Conservation (phyloP, 2,888 invertebrate genomes). For the Drosophila quinaria region DNA sequence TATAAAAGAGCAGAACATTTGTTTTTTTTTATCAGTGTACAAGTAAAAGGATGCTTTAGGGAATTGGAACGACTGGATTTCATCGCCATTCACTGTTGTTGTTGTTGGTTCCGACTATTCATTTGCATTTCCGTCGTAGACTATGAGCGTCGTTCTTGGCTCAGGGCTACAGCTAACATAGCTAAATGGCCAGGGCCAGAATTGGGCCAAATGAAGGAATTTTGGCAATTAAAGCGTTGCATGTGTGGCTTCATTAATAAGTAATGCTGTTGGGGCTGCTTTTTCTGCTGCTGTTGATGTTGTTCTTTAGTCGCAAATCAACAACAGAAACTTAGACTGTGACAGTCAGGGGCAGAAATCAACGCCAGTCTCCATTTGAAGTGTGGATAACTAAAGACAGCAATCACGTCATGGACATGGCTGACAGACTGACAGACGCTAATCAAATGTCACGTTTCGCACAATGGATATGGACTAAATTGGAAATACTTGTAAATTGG, state of each 20-base stretch:
- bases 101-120: conserved; percentile 58
- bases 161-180: neutral
- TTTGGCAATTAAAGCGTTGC: conserved; percentile 48
- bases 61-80: conserved; percentile 54
- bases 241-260: conserved; percentile 27
- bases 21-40: neutral
- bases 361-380: conserved; percentile 28
- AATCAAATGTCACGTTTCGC: conserved; percentile 66
- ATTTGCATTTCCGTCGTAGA: conserved; percentile 64
- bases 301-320: conserved; percentile 27
- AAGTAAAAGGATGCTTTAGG: conserved; percentile 45
- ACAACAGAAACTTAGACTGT: conserved; percentile 4
- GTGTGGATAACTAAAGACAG: conserved; percentile 39
- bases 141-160: conserved; percentile 2
- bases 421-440: conserved; percentile 51
- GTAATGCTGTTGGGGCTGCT: conserved; percentile 18
- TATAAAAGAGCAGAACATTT: neutral
- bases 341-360: conserved; percentile 10
- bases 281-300: neutral
- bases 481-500: conserved; percentile 27
- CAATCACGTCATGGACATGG: conserved; percentile 11
- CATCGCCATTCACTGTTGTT: conserved; percentile 21
- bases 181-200: neutral
- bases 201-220: conserved; percentile 10
- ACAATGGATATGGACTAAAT: conserved; percentile 26